phyloP scores from a whole-genome alignment of 2,113 vertebrate species.

The Rallus limicola region DNA sequence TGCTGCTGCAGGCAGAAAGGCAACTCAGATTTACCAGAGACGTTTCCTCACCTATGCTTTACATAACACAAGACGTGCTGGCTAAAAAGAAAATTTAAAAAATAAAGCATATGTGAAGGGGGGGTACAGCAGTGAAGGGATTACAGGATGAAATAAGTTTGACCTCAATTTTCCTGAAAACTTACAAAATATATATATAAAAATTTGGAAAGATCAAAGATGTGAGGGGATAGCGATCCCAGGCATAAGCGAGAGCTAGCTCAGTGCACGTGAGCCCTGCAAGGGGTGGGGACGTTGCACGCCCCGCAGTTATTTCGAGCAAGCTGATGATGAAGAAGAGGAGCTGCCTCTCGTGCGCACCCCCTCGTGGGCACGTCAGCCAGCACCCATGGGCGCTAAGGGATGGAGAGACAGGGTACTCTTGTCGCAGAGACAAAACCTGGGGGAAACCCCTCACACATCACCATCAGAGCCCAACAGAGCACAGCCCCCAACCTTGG shows the following conservation, averaged over 20 bases:
- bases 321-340: not conserved
- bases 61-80: not conserved
- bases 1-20: constrained; percentile 50
- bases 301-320: not conserved
- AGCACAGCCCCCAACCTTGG: not conserved
- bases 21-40: constrained; percentile 20
- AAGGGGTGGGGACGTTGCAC: not conserved
- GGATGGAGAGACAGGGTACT: not conserved
- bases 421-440: not conserved
- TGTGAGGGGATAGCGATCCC: not conserved
- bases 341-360: constrained; percentile 6
- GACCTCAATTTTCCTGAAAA: constrained; percentile 73
- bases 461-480: not conserved
- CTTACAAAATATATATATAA: not conserved
- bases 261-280: rapidly evolving
- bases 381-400: not conserved
- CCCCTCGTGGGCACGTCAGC: not conserved
- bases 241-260: not conserved
- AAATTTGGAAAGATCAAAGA: constrained; percentile 23
- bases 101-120: not conserved
- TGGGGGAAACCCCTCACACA: not conserved
- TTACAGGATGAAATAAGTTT: constrained; percentile 61
- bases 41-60: constrained; percentile 54
- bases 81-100: not conserved
- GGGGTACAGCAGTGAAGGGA: not conserved